A percentile compares a stretch with the other conserved stretches of the same genome.
These are phyloP conservation scores for Syngnathus rostellatus DNA, from an alignment of 2,797 vertebrate species.

Conservation along the genomic window DNA sequence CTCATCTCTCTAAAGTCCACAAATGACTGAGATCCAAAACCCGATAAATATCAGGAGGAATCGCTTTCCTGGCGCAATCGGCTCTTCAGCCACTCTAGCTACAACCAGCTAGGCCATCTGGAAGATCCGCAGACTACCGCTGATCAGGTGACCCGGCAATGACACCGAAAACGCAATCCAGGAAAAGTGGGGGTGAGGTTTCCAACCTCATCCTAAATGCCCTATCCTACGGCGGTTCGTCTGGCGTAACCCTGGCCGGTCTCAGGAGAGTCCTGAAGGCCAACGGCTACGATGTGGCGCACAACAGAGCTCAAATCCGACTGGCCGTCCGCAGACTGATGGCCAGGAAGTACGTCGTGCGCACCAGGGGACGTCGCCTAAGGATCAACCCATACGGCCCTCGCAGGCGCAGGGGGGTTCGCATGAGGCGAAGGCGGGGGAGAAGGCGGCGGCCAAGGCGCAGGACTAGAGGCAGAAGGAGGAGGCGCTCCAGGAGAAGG, in stretches of 20 bases:
- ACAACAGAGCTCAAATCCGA: conserved; percentile 72
- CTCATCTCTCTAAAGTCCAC: neutral
- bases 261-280: conserved; percentile 72
- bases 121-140: neutral
- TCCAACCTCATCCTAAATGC: conserved; percentile 49
- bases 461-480: conserved; percentile 36
- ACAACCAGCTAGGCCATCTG: neutral
- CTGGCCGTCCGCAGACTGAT: conserved; percentile 68
- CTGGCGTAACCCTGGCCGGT: conserved; percentile 48
- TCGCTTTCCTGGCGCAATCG: neutral
- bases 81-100: neutral
- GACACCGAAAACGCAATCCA: conserved; percentile 22
- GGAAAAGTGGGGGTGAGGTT: conserved; percentile 32
- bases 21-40: neutral
- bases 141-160: neutral
- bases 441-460: conserved; percentile 5
- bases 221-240: conserved; percentile 25
- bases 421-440: conserved; percentile 15
- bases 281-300: conserved; percentile 69
- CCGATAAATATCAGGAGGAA: neutral
- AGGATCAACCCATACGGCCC: conserved; percentile 52
- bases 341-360: conserved; percentile 64
- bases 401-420: conserved; percentile 28
- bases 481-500: conserved; percentile 24
- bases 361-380: conserved; percentile 56